Percentiles rank a stretch among this genome's conserved stretches.
These are phyloP conservation scores for Pherbina coryleti DNA, from an alignment of 2,888 invertebrate species.

Conservation along the genomic window DNA sequence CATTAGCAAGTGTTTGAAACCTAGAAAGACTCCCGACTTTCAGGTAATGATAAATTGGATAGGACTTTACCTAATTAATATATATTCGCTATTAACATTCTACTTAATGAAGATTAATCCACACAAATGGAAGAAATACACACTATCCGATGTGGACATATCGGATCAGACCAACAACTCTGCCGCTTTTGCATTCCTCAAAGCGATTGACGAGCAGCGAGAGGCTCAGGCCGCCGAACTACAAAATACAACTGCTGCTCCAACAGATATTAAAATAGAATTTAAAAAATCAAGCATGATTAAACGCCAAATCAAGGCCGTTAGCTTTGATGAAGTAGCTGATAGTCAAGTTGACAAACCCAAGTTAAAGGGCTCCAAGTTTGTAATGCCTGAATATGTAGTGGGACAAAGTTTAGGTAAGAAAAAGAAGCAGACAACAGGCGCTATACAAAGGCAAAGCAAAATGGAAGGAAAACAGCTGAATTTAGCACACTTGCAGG, in stretches of 20 bases:
- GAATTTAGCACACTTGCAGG: slow-evolving; percentile 72
- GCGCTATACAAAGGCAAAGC: slow-evolving; percentile 59
- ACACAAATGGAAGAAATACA: slow-evolving; percentile 85
- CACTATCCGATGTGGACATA: slow-evolving; percentile 85
- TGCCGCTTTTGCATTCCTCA: slow-evolving; percentile 83
- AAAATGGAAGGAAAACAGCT: slow-evolving; percentile 62
- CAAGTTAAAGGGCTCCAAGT: slow-evolving; percentile 76
- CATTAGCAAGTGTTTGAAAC: slow-evolving; percentile 73
- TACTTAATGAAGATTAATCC: slow-evolving; percentile 75
- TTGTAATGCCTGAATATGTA: slow-evolving; percentile 87
- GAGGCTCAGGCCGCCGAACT: slow-evolving; percentile 51
- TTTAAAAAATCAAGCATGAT: slow-evolving; percentile 66
- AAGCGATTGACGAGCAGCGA: slow-evolving; percentile 75
- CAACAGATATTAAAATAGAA: slow-evolving; percentile 56
- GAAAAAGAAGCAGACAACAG: slow-evolving; percentile 65
- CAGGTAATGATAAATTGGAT: slow-evolving; percentile 56
- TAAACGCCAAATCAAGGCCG: slow-evolving; percentile 56
- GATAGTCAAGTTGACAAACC: slow-evolving; percentile 68
- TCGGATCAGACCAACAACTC: slow-evolving; percentile 83
- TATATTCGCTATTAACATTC: neutral
- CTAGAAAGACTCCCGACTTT: slow-evolving; percentile 70
- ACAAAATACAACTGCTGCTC: neutral
- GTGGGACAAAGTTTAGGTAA: slow-evolving; percentile 76
- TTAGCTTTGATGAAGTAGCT: slow-evolving; percentile 55
- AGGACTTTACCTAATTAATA: neutral